Conservation (phyloP, 2,888 invertebrate species). For the Elmis aenea region DNA sequence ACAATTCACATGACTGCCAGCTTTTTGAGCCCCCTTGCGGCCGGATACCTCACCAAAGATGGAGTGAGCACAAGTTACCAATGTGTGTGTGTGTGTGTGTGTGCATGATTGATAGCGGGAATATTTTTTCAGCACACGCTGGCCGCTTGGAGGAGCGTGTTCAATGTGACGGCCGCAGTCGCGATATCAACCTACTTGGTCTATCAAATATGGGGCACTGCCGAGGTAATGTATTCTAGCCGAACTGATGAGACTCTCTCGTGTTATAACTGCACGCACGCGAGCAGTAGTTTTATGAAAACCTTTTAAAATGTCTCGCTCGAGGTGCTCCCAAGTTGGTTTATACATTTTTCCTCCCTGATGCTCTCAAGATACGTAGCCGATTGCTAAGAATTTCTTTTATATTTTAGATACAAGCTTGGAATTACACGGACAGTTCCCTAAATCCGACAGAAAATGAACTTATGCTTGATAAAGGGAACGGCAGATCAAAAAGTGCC, state of each 20-base stretch:
- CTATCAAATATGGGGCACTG: constrained; percentile 64
- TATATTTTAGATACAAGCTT: constrained; percentile 44
- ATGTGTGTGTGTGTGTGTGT: too few relatives aligned
- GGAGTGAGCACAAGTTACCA: too few relatives aligned
- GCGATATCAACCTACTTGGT: constrained; percentile 58
- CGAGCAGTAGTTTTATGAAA: too few relatives aligned
- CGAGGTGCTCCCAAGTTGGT: too few relatives aligned
- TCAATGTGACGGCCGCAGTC: constrained; percentile 57
- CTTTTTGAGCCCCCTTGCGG: constrained; percentile 62
- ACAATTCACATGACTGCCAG: constrained; percentile 75
- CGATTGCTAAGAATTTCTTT: too few relatives aligned
- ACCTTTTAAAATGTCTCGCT: too few relatives aligned
- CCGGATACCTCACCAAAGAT: constrained; percentile 56
- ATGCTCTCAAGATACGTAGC: neutral
- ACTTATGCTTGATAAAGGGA: constrained; percentile 25
- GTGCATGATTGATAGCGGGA: too few relatives aligned
- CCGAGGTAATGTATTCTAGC: constrained; percentile 46
- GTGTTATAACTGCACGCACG: too few relatives aligned
- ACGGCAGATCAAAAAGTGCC: too few relatives aligned
- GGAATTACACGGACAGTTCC: constrained; percentile 48
- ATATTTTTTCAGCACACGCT: constrained; percentile 38
- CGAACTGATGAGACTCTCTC: too few relatives aligned
- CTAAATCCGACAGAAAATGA: constrained; percentile 33
- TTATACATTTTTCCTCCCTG: neutral
- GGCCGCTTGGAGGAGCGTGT: constrained; percentile 61